A percentile compares a stretch with the other conserved stretches of the same genome.
These are phyloP conservation scores for Petaurus breviceps DNA, from an alignment of 2,113 vertebrate species.

Conservation along the genomic window DNA sequence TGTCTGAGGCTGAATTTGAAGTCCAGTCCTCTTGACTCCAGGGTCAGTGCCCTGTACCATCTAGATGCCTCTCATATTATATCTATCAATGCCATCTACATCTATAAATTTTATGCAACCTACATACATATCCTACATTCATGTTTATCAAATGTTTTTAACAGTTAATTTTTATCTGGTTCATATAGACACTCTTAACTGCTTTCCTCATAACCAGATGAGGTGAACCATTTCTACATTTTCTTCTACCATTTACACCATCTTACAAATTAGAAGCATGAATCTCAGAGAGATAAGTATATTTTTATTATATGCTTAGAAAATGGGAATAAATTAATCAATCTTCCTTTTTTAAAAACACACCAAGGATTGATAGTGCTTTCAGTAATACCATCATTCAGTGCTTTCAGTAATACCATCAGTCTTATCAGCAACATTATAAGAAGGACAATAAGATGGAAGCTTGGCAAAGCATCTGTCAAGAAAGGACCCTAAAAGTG, in stretches of 20 bases:
- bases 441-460: not conserved
- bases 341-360: not conserved
- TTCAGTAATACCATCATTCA: constrained; percentile 4
- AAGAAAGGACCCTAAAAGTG: not conserved
- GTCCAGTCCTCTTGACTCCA: too few species aligned
- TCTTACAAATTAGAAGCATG: not conserved
- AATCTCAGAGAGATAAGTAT: not conserved
- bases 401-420: too few species aligned
- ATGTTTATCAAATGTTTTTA: not conserved
- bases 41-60: too few species aligned
- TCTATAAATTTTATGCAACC: not conserved
- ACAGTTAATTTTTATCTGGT: not conserved
- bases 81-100: not conserved
- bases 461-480: not conserved
- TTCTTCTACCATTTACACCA: not conserved
- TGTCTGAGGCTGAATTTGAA: too few species aligned
- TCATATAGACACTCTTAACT: not conserved
- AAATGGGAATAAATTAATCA: constrained; percentile 24
- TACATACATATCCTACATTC: not conserved
- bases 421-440: constrained; percentile 11
- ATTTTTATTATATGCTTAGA: constrained; percentile 17
- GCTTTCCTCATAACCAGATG: not conserved
- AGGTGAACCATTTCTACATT: too few species aligned
- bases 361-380: constrained; percentile 11
- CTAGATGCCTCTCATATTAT: too few species aligned